These are phyloP conservation scores for Idaea dimidiata DNA, from an alignment of 2,888 invertebrate genomes.

Conservation along the genomic window DNA sequence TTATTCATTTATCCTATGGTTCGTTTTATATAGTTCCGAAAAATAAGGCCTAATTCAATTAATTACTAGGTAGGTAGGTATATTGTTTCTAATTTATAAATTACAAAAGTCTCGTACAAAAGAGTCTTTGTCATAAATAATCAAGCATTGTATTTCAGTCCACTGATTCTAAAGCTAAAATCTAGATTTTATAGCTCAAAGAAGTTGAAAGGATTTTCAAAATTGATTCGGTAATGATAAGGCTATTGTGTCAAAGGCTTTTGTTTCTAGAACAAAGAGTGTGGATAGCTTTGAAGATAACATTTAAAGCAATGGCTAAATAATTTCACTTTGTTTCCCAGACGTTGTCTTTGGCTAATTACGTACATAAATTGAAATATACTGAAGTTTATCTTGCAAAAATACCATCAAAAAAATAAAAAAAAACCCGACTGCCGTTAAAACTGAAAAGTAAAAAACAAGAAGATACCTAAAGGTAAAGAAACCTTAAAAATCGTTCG, in stretches of 20 bases:
- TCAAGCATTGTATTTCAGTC: background rate
- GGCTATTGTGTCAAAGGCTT: background rate
- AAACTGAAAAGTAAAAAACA: no score
- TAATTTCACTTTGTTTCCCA: background rate
- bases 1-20: no score
- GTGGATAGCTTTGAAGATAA: background rate
- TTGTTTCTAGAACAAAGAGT: background rate
- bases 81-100: background rate
- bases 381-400: no score
- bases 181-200: background rate
- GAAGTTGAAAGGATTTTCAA: conserved; percentile 19
- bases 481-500: no score
- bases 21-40: no score
- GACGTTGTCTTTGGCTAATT: no score
- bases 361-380: no score
- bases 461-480: no score
- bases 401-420: no score
- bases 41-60: no score
- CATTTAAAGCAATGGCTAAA: background rate
- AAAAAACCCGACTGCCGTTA: no score
- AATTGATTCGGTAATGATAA: conserved; percentile 8
- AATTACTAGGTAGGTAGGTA: no score
- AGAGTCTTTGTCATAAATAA: background rate
- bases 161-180: background rate
- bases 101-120: background rate